A percentile compares a stretch with the other conserved stretches of the same genome.
phyloP scores from a whole-genome alignment of 2,113 vertebrate genomes.

The Stercorarius parasiticus region DNA sequence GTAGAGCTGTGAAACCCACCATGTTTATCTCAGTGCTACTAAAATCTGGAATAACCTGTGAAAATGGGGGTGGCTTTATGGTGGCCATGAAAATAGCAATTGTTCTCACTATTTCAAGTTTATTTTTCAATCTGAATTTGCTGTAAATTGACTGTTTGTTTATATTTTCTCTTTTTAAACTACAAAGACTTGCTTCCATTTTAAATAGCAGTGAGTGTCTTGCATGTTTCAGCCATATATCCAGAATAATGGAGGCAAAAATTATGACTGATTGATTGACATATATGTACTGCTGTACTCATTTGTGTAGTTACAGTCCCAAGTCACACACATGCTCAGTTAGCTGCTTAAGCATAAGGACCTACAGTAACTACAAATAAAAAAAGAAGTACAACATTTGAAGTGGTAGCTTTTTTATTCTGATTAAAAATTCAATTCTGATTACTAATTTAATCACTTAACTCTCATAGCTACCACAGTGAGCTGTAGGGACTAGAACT shows the following conservation, averaged over 20 bases:
- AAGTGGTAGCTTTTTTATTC: neutral
- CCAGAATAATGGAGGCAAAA: neutral
- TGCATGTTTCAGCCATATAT: neutral
- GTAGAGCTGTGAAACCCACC: neutral
- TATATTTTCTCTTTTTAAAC: neutral
- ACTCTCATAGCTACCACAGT: neutral
- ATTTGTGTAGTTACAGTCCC: neutral
- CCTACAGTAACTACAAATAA: neutral
- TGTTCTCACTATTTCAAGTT: neutral
- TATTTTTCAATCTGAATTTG: neutral
- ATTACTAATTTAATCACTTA: neutral
- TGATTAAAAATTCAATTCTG: neutral
- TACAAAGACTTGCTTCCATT: neutral
- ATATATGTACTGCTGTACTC: neutral
- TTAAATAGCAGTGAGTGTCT: neutral
- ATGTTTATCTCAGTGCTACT: neutral
- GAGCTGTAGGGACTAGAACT: neutral
- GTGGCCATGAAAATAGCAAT: neutral
- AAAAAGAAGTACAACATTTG: neutral
- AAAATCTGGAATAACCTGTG: neutral
- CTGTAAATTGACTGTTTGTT: neutral
- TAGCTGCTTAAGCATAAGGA: neutral
- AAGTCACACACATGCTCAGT: neutral
- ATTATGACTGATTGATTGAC: neutral
- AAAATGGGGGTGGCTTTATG: neutral